Base-by-base conservation (phyloP, 1,140 invertebrate species). In the Bombus ignitus region DNA sequence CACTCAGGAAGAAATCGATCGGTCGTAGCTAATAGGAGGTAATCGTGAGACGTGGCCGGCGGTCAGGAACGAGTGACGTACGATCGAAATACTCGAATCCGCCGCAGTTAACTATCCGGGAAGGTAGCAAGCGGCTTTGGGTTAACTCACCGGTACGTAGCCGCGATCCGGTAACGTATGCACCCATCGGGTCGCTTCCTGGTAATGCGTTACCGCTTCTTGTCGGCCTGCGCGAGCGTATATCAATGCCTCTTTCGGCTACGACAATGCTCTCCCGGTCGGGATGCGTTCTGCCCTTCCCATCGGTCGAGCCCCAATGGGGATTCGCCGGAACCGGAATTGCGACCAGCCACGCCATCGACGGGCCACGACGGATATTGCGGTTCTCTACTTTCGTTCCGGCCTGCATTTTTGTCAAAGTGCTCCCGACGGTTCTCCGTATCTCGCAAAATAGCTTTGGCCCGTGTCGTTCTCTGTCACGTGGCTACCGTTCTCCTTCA, bases 201-300 rank as follows among this genome's bases (percentile, higher is more conserved):
- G 86, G 81, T 88, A 89, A 92, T 88, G 89, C 88, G 75, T 92
- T 91, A 92, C 87, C 81, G 79, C 83, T 91, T 91, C 90, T 91
- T 88, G n/a, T 65, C 78, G 72, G 73, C 70, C 47, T 32, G 25
- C 37, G 62, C 68, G 12, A 72, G 66, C 89, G 83, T 92, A 92
- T 91, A 92, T 92, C 90, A 91, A 87, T 83, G 90, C 82, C 71
- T 73, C 70, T 92, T 91, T 85, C 66, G 66, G 66, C 81, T 59
- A 87, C 84, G 80, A 88, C 81, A 83, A 77, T 78, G 62, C 47
- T 44, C 66, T 53, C 65, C 32, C 28, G 35, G 44, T 72, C 39
- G 35, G 35, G 37, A 39, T 59, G 77, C 70, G 59, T 79, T 13
- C 85, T 37, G 37, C 32, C 59, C 42, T 66, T 13, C 15, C 47